A percentile compares a stretch with the other conserved stretches of the same genome.
Conservation (phyloP, 2,888 invertebrate species). For the Harpagoxenus sublaevis region DNA sequence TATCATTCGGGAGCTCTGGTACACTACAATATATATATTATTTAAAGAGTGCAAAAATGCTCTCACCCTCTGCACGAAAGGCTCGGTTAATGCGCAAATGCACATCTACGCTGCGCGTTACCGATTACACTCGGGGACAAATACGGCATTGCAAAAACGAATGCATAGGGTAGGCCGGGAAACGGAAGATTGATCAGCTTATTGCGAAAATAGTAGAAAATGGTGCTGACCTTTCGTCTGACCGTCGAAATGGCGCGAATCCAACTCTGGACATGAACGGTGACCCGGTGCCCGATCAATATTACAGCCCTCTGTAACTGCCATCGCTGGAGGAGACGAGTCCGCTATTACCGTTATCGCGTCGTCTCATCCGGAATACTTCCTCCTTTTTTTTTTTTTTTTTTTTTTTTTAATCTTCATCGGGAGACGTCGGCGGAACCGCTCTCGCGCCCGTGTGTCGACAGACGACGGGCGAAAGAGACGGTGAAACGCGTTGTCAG, state of each 20-base stretch:
- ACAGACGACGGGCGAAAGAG: slow-evolving; percentile 24
- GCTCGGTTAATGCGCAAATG: neutral
- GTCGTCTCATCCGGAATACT: slow-evolving; percentile 52
- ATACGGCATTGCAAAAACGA: slow-evolving; percentile 18
- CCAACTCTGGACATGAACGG: slow-evolving; percentile 45
- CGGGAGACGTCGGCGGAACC: slow-evolving; percentile 22
- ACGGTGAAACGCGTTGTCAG: slow-evolving; percentile 52
- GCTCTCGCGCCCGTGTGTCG: slow-evolving; percentile 25
- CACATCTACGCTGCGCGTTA: neutral
- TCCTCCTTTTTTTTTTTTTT: slow-evolving; percentile 34
- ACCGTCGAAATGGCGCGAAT: slow-evolving; percentile 50
- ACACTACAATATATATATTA: neutral
- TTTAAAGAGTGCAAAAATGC: neutral
- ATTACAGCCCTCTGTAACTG: slow-evolving; percentile 51
- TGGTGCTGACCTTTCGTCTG: slow-evolving; percentile 51
- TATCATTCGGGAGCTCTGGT: slow-evolving; percentile 1
- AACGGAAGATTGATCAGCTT: slow-evolving; percentile 35
- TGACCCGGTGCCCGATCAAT: slow-evolving; percentile 54
- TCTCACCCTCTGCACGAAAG: neutral
- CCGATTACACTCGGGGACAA: slow-evolving; percentile 1
- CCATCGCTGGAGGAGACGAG: slow-evolving; percentile 47
- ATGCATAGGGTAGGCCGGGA: neutral
- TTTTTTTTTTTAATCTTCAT: slow-evolving; percentile 26
- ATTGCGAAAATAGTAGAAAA: slow-evolving; percentile 46
- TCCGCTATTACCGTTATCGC: slow-evolving; percentile 52